Conservation (phyloP, 2,888 invertebrate genomes). For the Lymantria monacha region DNA sequence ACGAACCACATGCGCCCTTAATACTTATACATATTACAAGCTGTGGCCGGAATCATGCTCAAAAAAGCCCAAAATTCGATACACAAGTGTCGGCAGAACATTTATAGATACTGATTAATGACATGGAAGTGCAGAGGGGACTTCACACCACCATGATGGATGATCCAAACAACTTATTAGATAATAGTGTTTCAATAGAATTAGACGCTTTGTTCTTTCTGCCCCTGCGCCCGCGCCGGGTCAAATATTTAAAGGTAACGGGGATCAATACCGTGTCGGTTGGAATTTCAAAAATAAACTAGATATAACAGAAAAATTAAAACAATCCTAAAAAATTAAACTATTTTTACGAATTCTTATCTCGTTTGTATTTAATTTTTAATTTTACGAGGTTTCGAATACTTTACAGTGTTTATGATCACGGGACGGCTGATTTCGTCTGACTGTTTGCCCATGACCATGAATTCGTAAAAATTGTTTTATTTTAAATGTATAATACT, state of each 20-base stretch:
- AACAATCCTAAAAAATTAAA: too few species aligned
- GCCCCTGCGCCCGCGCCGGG: conserved; percentile 46
- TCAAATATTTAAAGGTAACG: conserved; percentile 34
- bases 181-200: conserved; percentile 80
- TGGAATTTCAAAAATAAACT: not conserved
- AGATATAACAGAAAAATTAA: not conserved
- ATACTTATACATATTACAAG: not conserved
- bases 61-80: conserved; percentile 56
- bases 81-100: conserved; percentile 70
- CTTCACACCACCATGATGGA: conserved; percentile 67
- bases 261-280: conserved; percentile 9
- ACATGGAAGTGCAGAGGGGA: conserved; percentile 67
- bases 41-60: conserved; percentile 16
- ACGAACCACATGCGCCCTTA: not conserved
- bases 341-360: too few species aligned
- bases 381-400: too few species aligned
- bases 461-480: too few species aligned
- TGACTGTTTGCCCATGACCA: too few species aligned
- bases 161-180: conserved; percentile 68
- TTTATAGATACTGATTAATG: conserved; percentile 81
- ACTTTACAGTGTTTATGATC: too few species aligned
- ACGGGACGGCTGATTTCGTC: too few species aligned
- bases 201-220: conserved; percentile 75
- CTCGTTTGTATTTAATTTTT: too few species aligned
- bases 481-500: too few species aligned